Base-by-base conservation (phyloP, 2,888 invertebrate species). In the Euproctis similis region DNA sequence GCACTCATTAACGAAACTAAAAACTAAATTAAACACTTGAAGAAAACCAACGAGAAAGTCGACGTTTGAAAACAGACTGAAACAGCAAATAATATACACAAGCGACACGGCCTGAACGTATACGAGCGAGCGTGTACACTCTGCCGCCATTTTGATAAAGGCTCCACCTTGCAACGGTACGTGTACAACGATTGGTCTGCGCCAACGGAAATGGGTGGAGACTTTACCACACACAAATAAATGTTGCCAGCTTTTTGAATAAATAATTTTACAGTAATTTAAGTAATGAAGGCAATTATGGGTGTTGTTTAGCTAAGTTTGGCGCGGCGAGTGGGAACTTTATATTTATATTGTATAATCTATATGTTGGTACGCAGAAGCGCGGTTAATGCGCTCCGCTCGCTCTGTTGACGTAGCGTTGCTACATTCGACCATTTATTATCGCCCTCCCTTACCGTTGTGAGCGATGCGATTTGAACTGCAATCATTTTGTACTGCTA, bases 261-360 rank as follows among this genome's bases (percentile, higher is more conserved):
- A 84, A 84, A 84, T 84, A 84, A 84, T 84, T 84, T 84, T n/a
- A n/a, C 78, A 77, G 82, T 84, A 84, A 84, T 84, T 84, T 84
- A 84, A 84, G 84, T 84, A 84, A 84, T 84, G 84, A 84, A 84
- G 84, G 84, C 82, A 84, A 84, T 84, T 84, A 84, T 82, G 84
- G n/a, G 84, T 81, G 82, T 82, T 84, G 84, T 84, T 84, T 84
- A 84, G 84, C 82, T 84, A 84, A 84, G 84, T 82, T 84, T 74
- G 82, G 81, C 76, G 76, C 75, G 68, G 75, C 74, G 75, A 71
- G 70, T 71, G 74, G 69, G 76, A 82, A 84, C 82, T 84, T 82
- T 84, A 84, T 84, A 82, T 82, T 84, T 84, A 84, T 82, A 80
- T 70, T 62, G 77, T 65, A 78, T 80, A 82, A 81, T 82, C 82